Base-by-base conservation (phyloP, 2,888 invertebrate genomes). In the Tholera decimalis region DNA sequence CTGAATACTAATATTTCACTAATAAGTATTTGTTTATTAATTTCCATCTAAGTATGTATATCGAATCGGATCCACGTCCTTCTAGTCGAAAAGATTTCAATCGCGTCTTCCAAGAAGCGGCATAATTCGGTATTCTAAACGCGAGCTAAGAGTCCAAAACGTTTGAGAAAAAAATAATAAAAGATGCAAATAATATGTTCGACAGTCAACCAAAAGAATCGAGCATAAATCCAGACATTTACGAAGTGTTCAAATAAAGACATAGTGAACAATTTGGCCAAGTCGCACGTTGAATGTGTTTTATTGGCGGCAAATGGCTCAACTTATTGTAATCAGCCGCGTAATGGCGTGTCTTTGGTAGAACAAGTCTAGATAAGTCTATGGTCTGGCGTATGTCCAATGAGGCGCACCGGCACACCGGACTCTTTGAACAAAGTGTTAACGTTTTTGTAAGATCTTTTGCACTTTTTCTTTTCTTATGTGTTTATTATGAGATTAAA, bases 321-420 rank as follows among this genome's bases (percentile, higher is more conserved):
- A 71, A 73, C 78, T 77, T 74, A 77, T 74, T 74, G 73, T 77
- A 74, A 77, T 74, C 78, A 77, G 67, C 57, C 57, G 75, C 54
- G 54, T 73, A 74, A 73, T 74, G 69, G 69, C 57, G 54, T 73
- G 68, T 73, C 73, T 73, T 44, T 68, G 73, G 61, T 73, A 68
- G 65, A 60, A 73, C 57, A 61, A 67, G 73, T 77, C 78, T 77
- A 77, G 78, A 74, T 74, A 74, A 58, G 73, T 73, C 76, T 72
- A 76, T 69, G 71, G 61, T 75, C 72, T 73, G 73, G 73, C 73
- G 64, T 71, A 51, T 58, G 77, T 77, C 78, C 74, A 74, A 77
- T 77, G 78, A 73, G 60, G 49, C 73, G 67, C 56, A 65, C 59
- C 58, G 58, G 56, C 65, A 30, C 50, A 65, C 69, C 73, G 53